A percentile compares a stretch with the other conserved stretches of the same genome.
Conservation (phyloP, 1,140 invertebrate genomes). For the Nomia melanderi region DNA sequence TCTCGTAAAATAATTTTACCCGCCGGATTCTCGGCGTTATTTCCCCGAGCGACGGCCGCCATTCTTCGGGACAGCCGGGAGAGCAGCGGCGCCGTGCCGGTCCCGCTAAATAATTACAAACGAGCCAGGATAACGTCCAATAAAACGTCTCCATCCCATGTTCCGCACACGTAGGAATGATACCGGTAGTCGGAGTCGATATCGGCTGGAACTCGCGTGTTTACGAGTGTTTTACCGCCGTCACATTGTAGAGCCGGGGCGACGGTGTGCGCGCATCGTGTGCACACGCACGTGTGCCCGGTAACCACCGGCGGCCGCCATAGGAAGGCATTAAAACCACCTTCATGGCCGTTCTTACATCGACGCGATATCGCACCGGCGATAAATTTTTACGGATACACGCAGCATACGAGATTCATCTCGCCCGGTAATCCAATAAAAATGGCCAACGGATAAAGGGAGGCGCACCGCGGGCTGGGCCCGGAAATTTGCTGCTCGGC, state of each 20-base stretch:
- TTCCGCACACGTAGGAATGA: slow-evolving; percentile 49
- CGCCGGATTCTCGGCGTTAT: background rate
- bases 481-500: background rate
- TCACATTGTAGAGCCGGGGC: background rate
- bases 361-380: slow-evolving; percentile 25
- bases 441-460: slow-evolving; percentile 1
- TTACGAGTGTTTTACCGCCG: slow-evolving; percentile 34
- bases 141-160: slow-evolving; percentile 66
- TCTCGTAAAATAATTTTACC: slow-evolving; percentile 4
- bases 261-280: background rate
- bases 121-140: slow-evolving; percentile 66
- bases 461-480: background rate
- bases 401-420: slow-evolving; percentile 29
- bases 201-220: slow-evolving; percentile 42
- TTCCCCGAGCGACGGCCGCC: slow-evolving; percentile 40
- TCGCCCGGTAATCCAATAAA: slow-evolving; percentile 12
- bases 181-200: slow-evolving; percentile 50
- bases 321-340: slow-evolving; percentile 30
- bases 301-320: slow-evolving; percentile 4
- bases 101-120: slow-evolving; percentile 67
- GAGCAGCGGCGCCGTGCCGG: slow-evolving; percentile 39
- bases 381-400: slow-evolving; percentile 30
- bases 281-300: background rate
- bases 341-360: slow-evolving; percentile 28
- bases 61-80: slow-evolving; percentile 66